phyloP scores from a whole-genome alignment of 2,888 invertebrate genomes.

The Tetheella fluctuosa region DNA sequence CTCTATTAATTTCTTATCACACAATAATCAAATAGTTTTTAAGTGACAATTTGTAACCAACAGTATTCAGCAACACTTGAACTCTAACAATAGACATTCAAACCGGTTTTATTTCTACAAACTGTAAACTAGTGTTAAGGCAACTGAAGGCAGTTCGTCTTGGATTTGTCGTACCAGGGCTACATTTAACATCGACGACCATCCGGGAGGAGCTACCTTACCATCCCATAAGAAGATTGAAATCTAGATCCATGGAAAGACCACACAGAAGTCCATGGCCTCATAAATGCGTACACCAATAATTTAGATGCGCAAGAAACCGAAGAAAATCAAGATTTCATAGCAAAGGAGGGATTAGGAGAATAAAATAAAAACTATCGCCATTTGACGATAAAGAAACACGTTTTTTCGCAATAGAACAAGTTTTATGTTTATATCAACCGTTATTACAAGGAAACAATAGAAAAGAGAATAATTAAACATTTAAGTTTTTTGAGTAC shows the following conservation, averaged over 20 bases:
- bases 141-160: constrained; percentile 77
- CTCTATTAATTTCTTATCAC: constrained; percentile 72
- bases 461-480: constrained; percentile 82
- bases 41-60: constrained; percentile 74
- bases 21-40: constrained; percentile 79
- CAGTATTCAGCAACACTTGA: constrained; percentile 84
- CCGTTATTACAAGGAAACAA: constrained; percentile 83
- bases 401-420: constrained; percentile 86
- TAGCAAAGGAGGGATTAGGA: constrained; percentile 76
- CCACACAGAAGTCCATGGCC: constrained; percentile 66
- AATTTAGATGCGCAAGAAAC: constrained; percentile 81
- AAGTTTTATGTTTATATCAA: constrained; percentile 85
- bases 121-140: constrained; percentile 81
- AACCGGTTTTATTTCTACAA: constrained; percentile 76
- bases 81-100: constrained; percentile 64
- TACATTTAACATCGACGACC: constrained; percentile 69
- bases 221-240: constrained; percentile 54
- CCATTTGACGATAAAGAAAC: constrained; percentile 85
- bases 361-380: constrained; percentile 72
- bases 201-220: constrained; percentile 75
- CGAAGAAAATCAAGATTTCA: constrained; percentile 74
- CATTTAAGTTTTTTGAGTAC: constrained; percentile 80
- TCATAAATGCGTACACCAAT: constrained; percentile 64
- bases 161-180: constrained; percentile 78
- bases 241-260: constrained; percentile 63